Base-by-base conservation (phyloP, 2,888 invertebrate genomes). In the Melanargia galathea region DNA sequence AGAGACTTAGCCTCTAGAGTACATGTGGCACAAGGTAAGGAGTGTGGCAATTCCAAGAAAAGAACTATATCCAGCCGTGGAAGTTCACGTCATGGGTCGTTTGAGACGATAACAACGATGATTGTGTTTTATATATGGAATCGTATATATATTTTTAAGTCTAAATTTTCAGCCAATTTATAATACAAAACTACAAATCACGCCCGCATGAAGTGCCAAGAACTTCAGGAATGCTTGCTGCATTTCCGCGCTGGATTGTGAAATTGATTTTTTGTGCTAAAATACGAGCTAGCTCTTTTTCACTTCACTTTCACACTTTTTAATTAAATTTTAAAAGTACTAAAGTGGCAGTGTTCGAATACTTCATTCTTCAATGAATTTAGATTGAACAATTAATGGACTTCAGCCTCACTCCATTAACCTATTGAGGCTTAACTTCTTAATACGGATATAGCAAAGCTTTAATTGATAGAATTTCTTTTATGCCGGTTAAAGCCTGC, bases 281-380 rank as follows among this genome's bases (percentile, higher is more conserved):
- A 20, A 13, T 35, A 52, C 35, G 20, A 52, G 35, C 52, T 52
- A 18, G 52, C 52, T 52, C 33, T 52, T 52, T 35, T 33, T 52
- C 52, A 52, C 51, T 51, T 33, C 11, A 51, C 52, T 35, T 35
- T 35, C 52, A 33, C 35, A 35, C 52, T 52, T 33, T n/a, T 52
- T 52, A 35, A 35, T 52, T 52, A 52, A 52, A 52, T 33, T 35
- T 35, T 35, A 10, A 51, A 52, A 51, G 20, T 20, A 35, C 35
- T 33, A 20, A 11, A 52, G 20, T 33, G 52, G 35, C 8, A 20
- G 13, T 20, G 33, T 52, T 52, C 11, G 11, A n/a, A 33, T 11
- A 5, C 33, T 33, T 20, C 33, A 52, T 52, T 51, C 18, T 51
- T 51, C 2, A 51, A 33, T 1, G n/a, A 48, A 48, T n/a, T 26